Evolutionary conservation across 2,888 invertebrate species (phyloP).

Genomic region (Rotaria sp.): DNA sequence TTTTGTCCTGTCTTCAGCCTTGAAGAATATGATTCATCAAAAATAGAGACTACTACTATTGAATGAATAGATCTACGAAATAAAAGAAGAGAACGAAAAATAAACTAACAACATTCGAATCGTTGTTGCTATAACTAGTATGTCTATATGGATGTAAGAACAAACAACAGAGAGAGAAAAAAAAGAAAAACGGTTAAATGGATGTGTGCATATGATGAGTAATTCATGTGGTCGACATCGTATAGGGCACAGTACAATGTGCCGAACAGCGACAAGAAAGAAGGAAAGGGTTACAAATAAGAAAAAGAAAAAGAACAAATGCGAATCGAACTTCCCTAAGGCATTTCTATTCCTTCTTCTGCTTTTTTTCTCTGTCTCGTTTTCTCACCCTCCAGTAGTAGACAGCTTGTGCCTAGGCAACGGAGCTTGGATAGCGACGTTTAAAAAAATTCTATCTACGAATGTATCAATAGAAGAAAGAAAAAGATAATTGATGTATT

Average conservation of each 20-base stretch:
- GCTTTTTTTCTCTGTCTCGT: neutral
- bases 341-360: constrained; percentile 4
- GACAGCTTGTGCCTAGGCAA: neutral
- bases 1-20: neutral
- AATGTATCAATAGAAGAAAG: neutral
- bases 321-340: constrained; percentile 4
- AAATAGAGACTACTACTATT: neutral
- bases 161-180: constrained; percentile 10
- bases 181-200: neutral
- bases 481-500: neutral
- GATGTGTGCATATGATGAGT: constrained; percentile 2
- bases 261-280: neutral
- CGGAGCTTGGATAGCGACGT: neutral
- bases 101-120: neutral
- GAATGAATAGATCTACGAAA: neutral
- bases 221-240: constrained; percentile 1
- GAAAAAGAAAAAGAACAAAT: constrained; percentile 3
- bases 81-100: neutral
- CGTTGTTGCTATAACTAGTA: constrained; percentile 15
- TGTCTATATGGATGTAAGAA: neutral
- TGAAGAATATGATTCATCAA: neutral
- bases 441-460: neutral
- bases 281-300: constrained; percentile 1
- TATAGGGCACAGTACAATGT: constrained; percentile 22
- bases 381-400: neutral